Conservation (phyloP, 2,888 invertebrate species). For the Euspilapteryx auroguttella region DNA sequence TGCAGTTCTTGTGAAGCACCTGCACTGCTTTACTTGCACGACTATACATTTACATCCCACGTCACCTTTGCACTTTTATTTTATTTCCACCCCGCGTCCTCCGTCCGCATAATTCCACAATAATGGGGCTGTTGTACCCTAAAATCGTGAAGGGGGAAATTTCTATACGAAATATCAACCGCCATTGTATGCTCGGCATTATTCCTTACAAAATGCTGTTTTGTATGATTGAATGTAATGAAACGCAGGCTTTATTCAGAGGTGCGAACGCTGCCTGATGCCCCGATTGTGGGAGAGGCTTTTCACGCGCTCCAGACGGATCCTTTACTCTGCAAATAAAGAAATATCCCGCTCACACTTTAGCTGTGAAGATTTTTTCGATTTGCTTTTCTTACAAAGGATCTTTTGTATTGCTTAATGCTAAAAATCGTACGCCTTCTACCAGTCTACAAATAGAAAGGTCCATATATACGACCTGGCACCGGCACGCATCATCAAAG, state of each 20-base stretch:
- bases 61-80: conserved; percentile 43
- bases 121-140: conserved; percentile 38
- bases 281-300: conserved; percentile 24
- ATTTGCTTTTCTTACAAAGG: background rate
- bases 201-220: conserved; percentile 42
- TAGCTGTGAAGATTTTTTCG: background rate
- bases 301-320: conserved; percentile 19
- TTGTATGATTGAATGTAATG: conserved; percentile 40
- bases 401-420: too few species aligned
- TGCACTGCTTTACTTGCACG: conserved; percentile 2
- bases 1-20: conserved; percentile 11
- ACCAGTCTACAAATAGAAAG: too few species aligned
- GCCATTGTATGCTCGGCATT: conserved; percentile 42
- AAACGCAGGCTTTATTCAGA: conserved; percentile 37
- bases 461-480: too few species aligned
- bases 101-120: conserved; percentile 42
- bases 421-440: too few species aligned
- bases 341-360: background rate
- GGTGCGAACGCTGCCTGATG: conserved; percentile 37
- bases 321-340: conserved; percentile 9
- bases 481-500: too few species aligned
- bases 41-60: conserved; percentile 22
- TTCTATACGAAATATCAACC: conserved; percentile 46
- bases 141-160: conserved; percentile 44
- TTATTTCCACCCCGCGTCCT: conserved; percentile 40